Evolutionary conservation across 2,888 invertebrate genomes (phyloP).

Genomic region (Isotomurus palustris): DNA sequence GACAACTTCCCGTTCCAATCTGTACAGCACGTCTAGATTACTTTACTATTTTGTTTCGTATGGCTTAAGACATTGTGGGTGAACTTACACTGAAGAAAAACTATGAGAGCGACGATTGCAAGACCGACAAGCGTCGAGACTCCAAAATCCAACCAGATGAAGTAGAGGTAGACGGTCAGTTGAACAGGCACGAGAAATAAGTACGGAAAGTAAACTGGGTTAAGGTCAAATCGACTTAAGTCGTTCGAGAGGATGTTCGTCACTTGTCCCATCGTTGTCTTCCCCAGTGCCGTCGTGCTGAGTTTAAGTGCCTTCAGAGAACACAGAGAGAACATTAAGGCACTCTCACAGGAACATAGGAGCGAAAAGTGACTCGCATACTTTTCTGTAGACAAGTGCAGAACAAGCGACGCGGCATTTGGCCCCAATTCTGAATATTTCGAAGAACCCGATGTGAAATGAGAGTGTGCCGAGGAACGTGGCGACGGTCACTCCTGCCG

Average conservation of each 20-base stretch:
- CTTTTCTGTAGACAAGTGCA: constrained; percentile 82
- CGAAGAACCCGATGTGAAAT: constrained; percentile 77
- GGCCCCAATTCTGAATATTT: constrained; percentile 50
- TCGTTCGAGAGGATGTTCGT: constrained; percentile 92
- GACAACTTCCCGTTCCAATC: constrained; percentile 53
- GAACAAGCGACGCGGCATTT: constrained; percentile 74
- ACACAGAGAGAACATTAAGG: constrained; percentile 57
- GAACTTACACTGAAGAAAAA: constrained; percentile 74
- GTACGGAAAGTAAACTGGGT: constrained; percentile 57
- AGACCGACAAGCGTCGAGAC: constrained; percentile 70
- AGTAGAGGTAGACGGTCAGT: constrained; percentile 70
- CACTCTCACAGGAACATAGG: constrained; percentile 79
- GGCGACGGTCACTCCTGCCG: constrained; percentile 28
- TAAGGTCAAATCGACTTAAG: constrained; percentile 85
- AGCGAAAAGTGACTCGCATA: constrained; percentile 77
- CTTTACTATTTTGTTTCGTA: too few species aligned
- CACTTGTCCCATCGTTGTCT: constrained; percentile 79
- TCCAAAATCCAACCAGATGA: constrained; percentile 72
- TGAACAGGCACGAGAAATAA: constrained; percentile 85
- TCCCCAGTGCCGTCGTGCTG: constrained; percentile 77
- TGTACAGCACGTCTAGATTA: too few species aligned
- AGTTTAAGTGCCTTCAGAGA: constrained; percentile 62
- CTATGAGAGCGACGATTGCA: constrained; percentile 67
- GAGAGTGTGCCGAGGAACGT: constrained; percentile 68
- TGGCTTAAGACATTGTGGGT: too few species aligned